These are phyloP conservation scores for Apostichopus californicus DNA, from an alignment of 35 echinoderm and acorn worm genomes.

Conservation along the genomic window DNA sequence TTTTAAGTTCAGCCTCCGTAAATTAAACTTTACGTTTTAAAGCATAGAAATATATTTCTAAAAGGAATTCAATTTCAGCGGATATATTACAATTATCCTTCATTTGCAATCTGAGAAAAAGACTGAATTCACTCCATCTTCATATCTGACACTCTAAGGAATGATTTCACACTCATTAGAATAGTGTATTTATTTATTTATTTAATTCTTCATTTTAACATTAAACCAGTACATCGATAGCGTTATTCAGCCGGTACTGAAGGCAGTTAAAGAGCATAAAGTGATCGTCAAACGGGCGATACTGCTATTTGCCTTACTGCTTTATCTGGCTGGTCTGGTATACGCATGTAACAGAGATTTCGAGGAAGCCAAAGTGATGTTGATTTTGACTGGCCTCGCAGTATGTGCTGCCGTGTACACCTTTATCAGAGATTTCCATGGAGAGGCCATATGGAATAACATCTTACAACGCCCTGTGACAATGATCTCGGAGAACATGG, in stretches of 20 bases:
- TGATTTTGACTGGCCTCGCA: conserved; percentile 57
- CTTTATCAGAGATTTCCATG: conserved; percentile 47
- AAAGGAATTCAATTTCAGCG: too few relatives aligned
- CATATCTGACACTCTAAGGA: too few relatives aligned
- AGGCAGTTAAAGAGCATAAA: background rate
- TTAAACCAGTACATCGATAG: background rate
- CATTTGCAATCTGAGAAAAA: too few relatives aligned
- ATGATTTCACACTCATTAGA: too few relatives aligned
- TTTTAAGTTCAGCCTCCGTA: too few relatives aligned
- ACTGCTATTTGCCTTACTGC: background rate
- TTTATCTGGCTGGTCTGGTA: conserved; percentile 47
- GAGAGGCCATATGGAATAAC: conserved; percentile 42
- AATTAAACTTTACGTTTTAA: too few relatives aligned
- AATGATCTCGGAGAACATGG: background rate
- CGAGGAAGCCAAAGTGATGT: conserved; percentile 65
- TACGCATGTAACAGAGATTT: conserved; percentile 46
- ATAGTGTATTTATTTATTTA: too few relatives aligned
- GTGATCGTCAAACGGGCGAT: background rate
- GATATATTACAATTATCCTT: too few relatives aligned
- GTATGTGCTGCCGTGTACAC: conserved; percentile 29
- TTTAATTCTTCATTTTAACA: background rate
- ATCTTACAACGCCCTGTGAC: conserved; percentile 19
- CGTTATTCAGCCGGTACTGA: background rate
- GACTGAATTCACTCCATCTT: too few relatives aligned
- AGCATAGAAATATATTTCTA: too few relatives aligned